phyloP scores from a whole-genome alignment of 2,888 invertebrate genomes.

The Oligia fasciuncula region DNA sequence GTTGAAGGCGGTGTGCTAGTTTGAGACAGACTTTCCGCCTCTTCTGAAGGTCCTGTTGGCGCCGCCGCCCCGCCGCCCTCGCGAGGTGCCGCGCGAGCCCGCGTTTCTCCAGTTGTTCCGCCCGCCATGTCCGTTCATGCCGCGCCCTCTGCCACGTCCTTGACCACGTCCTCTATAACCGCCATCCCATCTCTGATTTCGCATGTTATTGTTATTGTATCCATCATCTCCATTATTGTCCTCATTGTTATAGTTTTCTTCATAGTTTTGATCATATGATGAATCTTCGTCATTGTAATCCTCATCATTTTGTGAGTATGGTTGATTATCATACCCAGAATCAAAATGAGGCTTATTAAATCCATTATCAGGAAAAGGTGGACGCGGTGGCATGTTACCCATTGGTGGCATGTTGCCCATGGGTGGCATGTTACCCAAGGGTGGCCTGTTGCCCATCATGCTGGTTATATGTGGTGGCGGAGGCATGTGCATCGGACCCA shows the following conservation, averaged over 20 bases:
- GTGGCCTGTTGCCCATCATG: slow-evolving; percentile 66
- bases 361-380: slow-evolving; percentile 83
- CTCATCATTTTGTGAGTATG: slow-evolving; percentile 80
- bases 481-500: slow-evolving; percentile 69
- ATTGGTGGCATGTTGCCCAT: slow-evolving; percentile 75
- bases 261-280: slow-evolving; percentile 64
- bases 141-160: slow-evolving; percentile 82
- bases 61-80: slow-evolving; percentile 79
- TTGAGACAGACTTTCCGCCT: slow-evolving; percentile 82
- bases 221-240: slow-evolving; percentile 79
- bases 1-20: slow-evolving; percentile 70
- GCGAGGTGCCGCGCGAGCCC: slow-evolving; percentile 77
- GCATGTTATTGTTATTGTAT: slow-evolving; percentile 68
- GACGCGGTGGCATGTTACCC: slow-evolving; percentile 74
- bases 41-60: slow-evolving; percentile 82
- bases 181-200: slow-evolving; percentile 83
- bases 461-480: slow-evolving; percentile 70
- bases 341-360: slow-evolving; percentile 84
- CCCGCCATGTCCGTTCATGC: slow-evolving; percentile 83
- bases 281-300: slow-evolving; percentile 75
- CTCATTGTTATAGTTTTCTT: slow-evolving; percentile 75
- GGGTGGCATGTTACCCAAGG: slow-evolving; percentile 76
- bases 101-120: slow-evolving; percentile 78
- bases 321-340: slow-evolving; percentile 78
- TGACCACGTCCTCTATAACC: slow-evolving; percentile 79